These are phyloP conservation scores for Cataglyphis rosenhaueri DNA, from an alignment of 2,888 invertebrate species.

Conservation along the genomic window DNA sequence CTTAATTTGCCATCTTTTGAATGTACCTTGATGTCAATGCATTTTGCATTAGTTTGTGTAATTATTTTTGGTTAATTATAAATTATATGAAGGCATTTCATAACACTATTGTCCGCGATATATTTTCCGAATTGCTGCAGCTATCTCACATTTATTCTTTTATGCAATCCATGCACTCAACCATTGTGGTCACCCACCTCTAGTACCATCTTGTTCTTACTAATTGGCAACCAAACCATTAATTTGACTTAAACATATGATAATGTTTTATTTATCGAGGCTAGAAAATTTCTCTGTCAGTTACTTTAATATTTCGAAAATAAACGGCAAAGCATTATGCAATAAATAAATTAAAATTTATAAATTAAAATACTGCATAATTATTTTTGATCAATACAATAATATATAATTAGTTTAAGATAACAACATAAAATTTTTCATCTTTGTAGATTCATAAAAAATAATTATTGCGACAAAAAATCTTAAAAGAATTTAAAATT, in stretches of 20 bases:
- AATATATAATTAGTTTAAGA: background rate
- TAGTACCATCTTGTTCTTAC: background rate
- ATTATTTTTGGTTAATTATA: background rate
- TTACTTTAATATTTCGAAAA: background rate
- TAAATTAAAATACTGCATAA: background rate
- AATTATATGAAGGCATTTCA: background rate
- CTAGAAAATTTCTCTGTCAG: background rate
- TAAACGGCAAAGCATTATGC: background rate
- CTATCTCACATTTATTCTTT: background rate
- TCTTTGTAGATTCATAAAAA: background rate
- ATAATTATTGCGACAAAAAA: background rate
- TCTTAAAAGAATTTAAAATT: background rate
- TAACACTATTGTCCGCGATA: background rate
- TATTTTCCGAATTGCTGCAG: background rate
- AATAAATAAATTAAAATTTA: background rate
- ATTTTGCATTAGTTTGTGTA: background rate
- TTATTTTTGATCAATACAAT: background rate
- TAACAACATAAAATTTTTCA: background rate
- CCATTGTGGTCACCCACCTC: background rate
- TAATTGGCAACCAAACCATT: slow-evolving; percentile 51
- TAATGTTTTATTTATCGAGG: background rate
- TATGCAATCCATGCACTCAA: background rate
- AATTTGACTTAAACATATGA: slow-evolving; percentile 24
- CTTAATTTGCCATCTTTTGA: background rate
- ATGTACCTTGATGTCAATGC: background rate